Evolutionary conservation across 2,797 vertebrate genomes (phyloP).

Genomic region (Phrynocephalus vlangalii): DNA sequence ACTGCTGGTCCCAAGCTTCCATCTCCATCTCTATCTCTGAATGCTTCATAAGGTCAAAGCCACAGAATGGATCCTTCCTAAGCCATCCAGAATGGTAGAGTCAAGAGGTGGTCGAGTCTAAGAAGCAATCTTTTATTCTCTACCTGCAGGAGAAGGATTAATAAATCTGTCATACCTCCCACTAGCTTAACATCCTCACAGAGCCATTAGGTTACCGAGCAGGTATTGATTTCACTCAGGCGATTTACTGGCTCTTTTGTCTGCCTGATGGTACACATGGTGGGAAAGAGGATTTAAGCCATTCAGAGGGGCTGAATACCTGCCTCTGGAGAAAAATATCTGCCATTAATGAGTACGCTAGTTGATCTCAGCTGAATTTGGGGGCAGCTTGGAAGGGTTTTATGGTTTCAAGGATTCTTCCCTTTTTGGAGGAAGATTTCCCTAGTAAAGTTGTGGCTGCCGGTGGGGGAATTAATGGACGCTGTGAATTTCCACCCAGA

Average conservation of each 20-base stretch:
- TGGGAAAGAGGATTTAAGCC: neutral
- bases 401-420: neutral
- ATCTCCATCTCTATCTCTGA: neutral
- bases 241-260: slow-evolving; percentile 13
- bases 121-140: neutral
- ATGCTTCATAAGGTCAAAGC: no score
- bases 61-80: neutral
- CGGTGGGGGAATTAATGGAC: no score
- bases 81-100: neutral
- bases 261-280: slow-evolving; percentile 1
- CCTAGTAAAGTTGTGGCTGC: neutral
- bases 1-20: neutral
- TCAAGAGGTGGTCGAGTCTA: neutral
- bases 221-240: slow-evolving; percentile 10
- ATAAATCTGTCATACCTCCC: slow-evolving; percentile 15
- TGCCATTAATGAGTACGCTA: slow-evolving; percentile 6
- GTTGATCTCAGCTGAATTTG: neutral
- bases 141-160: neutral
- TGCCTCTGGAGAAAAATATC: slow-evolving; percentile 3
- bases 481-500: no score
- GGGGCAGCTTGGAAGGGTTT: neutral
- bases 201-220: slow-evolving; percentile 1
- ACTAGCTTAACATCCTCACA: neutral
- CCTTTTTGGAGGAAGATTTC: neutral
- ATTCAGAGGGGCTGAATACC: neutral